Conservation (phyloP, 92 coral and sea anemone species). For the Phymanthus crucifer region DNA sequence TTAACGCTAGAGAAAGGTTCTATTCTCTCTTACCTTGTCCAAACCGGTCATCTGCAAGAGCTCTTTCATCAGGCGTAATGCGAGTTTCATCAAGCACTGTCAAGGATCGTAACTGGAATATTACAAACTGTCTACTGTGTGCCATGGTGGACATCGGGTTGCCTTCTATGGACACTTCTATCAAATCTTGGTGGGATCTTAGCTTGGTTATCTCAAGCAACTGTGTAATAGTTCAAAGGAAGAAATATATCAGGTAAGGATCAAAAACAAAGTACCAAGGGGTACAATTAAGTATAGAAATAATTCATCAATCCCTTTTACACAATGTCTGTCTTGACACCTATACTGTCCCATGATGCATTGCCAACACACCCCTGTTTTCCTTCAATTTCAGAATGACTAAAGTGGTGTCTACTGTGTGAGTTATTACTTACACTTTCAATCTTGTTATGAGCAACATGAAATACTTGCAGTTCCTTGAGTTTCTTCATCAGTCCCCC, state of each 20-base stretch:
- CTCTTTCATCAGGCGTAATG: conserved; percentile 72
- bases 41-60: conserved; percentile 82
- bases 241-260: not conserved
- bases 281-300: no score
- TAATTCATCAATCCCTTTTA: no score
- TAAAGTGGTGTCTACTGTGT: not conserved
- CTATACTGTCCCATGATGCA: no score
- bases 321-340: no score
- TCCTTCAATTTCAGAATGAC: no score
- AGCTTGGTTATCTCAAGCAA: conserved; percentile 80
- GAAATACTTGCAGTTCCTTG: conserved; percentile 68
- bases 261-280: no score
- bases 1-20: no score
- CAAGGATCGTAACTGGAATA: conserved; percentile 86
- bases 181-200: conserved; percentile 80
- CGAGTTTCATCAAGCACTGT: conserved; percentile 63
- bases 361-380: no score
- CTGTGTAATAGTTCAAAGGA: conserved; percentile 33
- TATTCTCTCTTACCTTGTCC: conserved; percentile 83
- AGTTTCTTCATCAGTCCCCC: conserved; percentile 75
- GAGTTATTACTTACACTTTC: conserved; percentile 66
- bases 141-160: conserved; percentile 79
- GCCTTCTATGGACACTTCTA: conserved; percentile 74
- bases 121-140: conserved; percentile 84
- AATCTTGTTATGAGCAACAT: conserved; percentile 77